A percentile compares a stretch with the other conserved stretches of the same genome.
phyloP scores from a whole-genome alignment of 2,888 invertebrate genomes.

The Nephrotoma appendiculata region DNA sequence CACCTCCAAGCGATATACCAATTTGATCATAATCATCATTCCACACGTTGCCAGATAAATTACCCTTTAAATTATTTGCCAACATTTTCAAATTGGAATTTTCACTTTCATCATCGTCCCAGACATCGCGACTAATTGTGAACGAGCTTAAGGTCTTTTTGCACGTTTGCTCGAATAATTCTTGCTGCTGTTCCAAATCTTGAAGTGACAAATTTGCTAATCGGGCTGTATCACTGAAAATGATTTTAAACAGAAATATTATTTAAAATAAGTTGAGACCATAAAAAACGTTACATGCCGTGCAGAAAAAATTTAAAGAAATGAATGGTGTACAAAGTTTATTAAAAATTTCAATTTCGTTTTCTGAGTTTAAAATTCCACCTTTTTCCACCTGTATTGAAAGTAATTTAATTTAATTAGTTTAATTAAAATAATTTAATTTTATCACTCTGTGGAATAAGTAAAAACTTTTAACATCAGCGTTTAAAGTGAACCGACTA shows the following conservation, averaged over 20 bases:
- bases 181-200: background rate
- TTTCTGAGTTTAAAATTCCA: no score
- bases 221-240: background rate
- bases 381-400: no score
- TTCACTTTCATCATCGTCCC: constrained; percentile 5
- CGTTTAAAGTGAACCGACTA: no score
- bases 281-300: background rate
- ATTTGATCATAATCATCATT: background rate
- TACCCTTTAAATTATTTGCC: constrained; percentile 2
- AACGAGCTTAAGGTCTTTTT: background rate
- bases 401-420: no score
- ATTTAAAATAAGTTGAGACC: background rate
- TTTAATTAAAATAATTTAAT: no score
- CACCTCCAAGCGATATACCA: background rate
- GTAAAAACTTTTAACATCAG: no score
- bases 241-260: background rate
- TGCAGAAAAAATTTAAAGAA: background rate
- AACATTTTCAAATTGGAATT: constrained; percentile 6
- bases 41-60: background rate
- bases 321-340: no score
- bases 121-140: background rate
- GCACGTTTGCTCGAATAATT: constrained; percentile 1
- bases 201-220: background rate
- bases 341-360: no score
- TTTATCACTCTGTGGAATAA: no score